Base-by-base conservation (phyloP, 1,140 invertebrate genomes). In the Drepana arcuata region DNA sequence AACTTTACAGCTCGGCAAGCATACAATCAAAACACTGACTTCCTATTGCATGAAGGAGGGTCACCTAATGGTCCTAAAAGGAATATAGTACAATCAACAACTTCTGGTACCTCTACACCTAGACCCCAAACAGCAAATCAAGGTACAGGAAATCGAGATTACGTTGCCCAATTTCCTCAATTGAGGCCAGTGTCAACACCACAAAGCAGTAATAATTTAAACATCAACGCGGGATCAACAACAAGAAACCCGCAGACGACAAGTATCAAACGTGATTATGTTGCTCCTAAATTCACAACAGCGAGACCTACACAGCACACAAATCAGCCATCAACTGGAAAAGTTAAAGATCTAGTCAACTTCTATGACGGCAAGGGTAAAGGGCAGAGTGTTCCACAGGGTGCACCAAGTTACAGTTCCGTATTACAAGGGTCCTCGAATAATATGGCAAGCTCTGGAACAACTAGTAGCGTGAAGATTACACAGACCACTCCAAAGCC, bases 321-420 rank as follows among this genome's bases (percentile, higher is more conserved):
- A 18, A 52, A 51, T 35, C 48, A 51, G 29, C 37, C 36, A 34
- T 30, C 34, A 34, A 27, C 48, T 2, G 71, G 70, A 26, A 74
- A 77, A 53, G 74, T 82, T 2, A 73, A 79, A 48, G 74, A 75
- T 49, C 43, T 82, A 4, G 44, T 82, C 10, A 74, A 82, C 35
- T 79, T 68, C 43, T 82, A 69, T 37, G 69, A 82, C 34, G 48
- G 34, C 34, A 65, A 75, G 49, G 41, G 9, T 27, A 56, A 51
- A 37, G 47, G 30, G 10, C 34, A 23, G 34, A 41, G 41, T 27
- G 16, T 36, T 26, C 47, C 44, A 6, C 44, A 41, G 36, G 43
- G 48, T 30, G 41, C 46, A 24, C 61, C 67, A n/a, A 79, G 65
- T 43, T 82, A 73, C 32, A 82, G 74, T 50, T 67, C 68, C 1